Conservation (phyloP, 35 echinoderm and acorn worm species). For the Lytechinus variegatus region DNA sequence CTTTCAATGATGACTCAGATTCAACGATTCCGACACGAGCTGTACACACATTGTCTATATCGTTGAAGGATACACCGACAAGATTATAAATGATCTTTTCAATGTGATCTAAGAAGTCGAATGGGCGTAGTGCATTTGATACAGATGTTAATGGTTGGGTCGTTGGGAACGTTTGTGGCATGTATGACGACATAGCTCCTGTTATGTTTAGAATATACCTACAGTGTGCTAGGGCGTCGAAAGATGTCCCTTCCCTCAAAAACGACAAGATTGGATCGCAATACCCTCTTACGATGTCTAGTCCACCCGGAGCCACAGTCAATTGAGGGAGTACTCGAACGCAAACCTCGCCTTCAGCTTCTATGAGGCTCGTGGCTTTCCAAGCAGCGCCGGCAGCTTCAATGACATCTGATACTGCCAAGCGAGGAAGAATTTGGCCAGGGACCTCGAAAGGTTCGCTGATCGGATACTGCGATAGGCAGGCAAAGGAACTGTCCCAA, state of each 20-base stretch:
- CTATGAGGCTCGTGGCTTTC: neutral
- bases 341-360: slow-evolving; percentile 8
- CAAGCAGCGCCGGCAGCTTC: neutral
- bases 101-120: neutral
- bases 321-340: neutral
- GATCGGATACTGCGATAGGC: neutral
- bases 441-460: neutral
- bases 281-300: neutral
- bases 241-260: neutral
- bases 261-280: neutral
- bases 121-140: neutral
- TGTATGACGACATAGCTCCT: neutral
- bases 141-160: neutral
- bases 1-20: neutral
- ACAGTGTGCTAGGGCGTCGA: neutral
- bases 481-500: neutral
- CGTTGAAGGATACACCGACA: neutral
- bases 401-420: neutral
- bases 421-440: slow-evolving; percentile 1
- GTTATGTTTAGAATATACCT: neutral
- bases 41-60: neutral
- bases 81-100: neutral
- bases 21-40: neutral
- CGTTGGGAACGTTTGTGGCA: neutral
- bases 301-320: neutral